These are phyloP conservation scores for Anagyrus pseudococci DNA, from an alignment of 2,888 invertebrate species.

Conservation along the genomic window DNA sequence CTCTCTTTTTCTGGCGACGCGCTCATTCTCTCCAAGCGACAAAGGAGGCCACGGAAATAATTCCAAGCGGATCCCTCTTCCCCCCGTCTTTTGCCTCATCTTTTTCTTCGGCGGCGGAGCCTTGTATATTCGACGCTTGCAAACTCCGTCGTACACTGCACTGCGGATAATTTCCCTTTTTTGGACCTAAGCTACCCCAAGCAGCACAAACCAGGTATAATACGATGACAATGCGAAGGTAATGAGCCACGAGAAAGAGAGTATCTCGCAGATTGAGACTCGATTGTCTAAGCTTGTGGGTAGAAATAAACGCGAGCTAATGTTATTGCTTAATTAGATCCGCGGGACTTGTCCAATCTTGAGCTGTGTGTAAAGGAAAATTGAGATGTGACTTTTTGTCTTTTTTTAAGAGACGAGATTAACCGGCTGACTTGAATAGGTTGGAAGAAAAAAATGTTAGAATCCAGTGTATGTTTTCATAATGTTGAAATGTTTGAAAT, in stretches of 20 bases:
- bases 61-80: slow-evolving; percentile 13
- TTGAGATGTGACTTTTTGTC: too few species aligned
- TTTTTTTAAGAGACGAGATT: too few species aligned
- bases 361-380: too few species aligned
- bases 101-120: not conserved
- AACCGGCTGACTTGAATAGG: too few species aligned
- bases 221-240: slow-evolving; percentile 39
- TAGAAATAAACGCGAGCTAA: slow-evolving; percentile 28
- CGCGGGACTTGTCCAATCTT: too few species aligned
- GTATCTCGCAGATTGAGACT: not conserved
- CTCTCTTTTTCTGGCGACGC: slow-evolving; percentile 38
- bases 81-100: not conserved
- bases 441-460: too few species aligned
- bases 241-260: slow-evolving; percentile 35
- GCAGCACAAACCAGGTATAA: slow-evolving; percentile 21
- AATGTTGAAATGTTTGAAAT: too few species aligned
- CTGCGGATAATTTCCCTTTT: too few species aligned
- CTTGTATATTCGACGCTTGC: slow-evolving; percentile 5
- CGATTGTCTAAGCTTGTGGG: not conserved
- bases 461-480: too few species aligned
- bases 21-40: slow-evolving; percentile 4
- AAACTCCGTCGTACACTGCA: too few species aligned
- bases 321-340: slow-evolving; percentile 34
- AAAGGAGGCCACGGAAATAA: slow-evolving; percentile 30
- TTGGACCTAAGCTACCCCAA: not conserved